Conservation (phyloP, 2,113 vertebrate species). For the Halcyon malimbica region DNA sequence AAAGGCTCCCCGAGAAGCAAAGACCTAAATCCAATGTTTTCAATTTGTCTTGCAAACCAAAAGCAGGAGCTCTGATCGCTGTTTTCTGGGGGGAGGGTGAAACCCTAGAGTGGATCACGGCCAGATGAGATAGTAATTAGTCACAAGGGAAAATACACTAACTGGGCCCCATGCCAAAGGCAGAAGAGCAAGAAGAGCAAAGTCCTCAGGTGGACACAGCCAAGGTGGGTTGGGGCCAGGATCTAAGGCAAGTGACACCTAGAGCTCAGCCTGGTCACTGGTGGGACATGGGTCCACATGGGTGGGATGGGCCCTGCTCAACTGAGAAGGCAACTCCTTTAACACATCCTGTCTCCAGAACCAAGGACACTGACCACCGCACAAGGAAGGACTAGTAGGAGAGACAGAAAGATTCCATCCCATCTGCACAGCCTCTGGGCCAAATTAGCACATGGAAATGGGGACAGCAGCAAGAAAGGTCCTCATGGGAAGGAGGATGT, state of each 20-base stretch:
- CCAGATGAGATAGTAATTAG: neutral
- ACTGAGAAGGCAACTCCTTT: neutral
- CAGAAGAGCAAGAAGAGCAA: neutral
- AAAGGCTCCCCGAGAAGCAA: neutral
- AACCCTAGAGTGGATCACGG: neutral
- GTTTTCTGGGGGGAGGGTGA: neutral
- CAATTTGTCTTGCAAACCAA: neutral
- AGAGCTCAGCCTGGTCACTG: neutral
- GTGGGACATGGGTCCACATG: neutral
- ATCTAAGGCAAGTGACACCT: neutral
- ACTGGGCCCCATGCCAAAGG: neutral
- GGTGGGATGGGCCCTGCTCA: neutral
- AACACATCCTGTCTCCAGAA: neutral
- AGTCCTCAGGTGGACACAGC: neutral
- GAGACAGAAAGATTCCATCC: neutral
- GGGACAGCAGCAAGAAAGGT: constrained; percentile 22
- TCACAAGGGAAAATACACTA: neutral
- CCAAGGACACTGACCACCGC: neutral
- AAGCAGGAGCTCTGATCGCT: accelerated
- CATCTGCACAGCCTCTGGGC: neutral
- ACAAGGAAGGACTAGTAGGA: neutral
- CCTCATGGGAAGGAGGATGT: constrained; percentile 12
- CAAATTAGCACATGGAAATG: neutral
- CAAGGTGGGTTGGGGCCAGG: neutral
- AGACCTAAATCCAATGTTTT: neutral